These are phyloP conservation scores for Heliconius hortense DNA, from an alignment of 2,888 invertebrate genomes.

Conservation along the genomic window DNA sequence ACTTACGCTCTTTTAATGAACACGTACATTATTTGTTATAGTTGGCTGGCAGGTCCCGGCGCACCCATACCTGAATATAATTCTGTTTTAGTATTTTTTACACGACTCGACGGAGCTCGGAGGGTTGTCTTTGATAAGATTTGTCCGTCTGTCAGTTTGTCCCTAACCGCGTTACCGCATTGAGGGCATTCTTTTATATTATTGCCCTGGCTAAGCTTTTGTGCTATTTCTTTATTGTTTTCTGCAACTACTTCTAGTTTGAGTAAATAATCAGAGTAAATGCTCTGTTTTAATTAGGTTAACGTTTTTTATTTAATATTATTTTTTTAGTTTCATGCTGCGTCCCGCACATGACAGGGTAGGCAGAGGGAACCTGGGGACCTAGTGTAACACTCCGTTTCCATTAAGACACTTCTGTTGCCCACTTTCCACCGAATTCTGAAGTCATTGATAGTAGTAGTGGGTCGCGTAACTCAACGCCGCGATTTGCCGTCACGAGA, in stretches of 20 bases:
- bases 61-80: constrained; percentile 23
- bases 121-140: constrained; percentile 27
- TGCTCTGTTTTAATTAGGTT: not conserved
- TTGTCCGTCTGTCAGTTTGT: constrained; percentile 23
- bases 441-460: too few relatives aligned
- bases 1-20: not conserved
- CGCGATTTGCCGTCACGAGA: too few relatives aligned
- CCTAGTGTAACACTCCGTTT: too few relatives aligned
- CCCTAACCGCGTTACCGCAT: constrained; percentile 25
- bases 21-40: constrained; percentile 2
- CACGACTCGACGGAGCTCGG: constrained; percentile 7
- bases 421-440: too few relatives aligned
- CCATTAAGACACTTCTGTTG: too few relatives aligned
- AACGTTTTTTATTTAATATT: constrained; percentile 2
- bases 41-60: constrained; percentile 6
- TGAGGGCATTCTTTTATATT: constrained; percentile 29
- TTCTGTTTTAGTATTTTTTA: constrained; percentile 21
- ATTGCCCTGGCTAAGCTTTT: constrained; percentile 24
- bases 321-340: not conserved
- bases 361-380: too few relatives aligned
- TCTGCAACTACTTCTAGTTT: not conserved
- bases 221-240: constrained; percentile 26
- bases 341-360: not conserved
- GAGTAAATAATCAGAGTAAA: not conserved
- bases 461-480: too few relatives aligned